Evolutionary conservation across 2,113 vertebrate species (phyloP), one percentile per base, ranked within the genome.

Genomic region (Litocranius walleri): DNA sequence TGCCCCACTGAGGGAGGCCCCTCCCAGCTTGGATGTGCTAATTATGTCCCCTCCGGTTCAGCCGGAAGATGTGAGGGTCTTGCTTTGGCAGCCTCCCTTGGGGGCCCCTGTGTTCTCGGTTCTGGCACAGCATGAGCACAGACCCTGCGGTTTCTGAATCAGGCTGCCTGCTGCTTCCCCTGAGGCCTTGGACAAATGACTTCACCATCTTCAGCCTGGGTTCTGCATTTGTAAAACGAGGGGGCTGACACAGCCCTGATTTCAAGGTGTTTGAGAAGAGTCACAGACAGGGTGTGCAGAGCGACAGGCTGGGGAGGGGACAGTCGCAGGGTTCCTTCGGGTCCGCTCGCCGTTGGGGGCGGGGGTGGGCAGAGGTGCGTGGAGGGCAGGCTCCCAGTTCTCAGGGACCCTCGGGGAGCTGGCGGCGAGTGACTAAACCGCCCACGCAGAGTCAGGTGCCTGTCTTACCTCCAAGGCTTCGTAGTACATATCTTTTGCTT

Each of bases 401-500:
- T 12, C 27, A 11, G 84, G 71, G 92, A 29, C 33, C 89, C 6
- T 7, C 1, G 43, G 29, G 43, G 62, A 36, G 14, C 33, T 13
- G 0, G 23, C 0, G 15, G 78, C 25, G 36, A 74, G 48, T 19
- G 57, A 33, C 43, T 57, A 36, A 71, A 14, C 78, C 0, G 0
- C 74, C 78, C 19, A 0, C 2, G 16, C 71, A 59, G 80, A 45
- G 45, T 15, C 12, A 1, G 36, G 93, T 6, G 2, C 48, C 2
- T 29, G 27, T 83, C 99, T 95, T 99, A 99, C 99, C 99, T 99
- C 99, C 62, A 99, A 97, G 3, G 99, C 99, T 33, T 99, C 98
- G 23, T 99, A 99, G 97, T 99, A 99, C 99, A 99, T 99, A 92
- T 62, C 99, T 98, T 99, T 99, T 71, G 99, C 99, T 61, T 99